Base-by-base conservation (phyloP, 2,888 invertebrate species). In the Carpatolechia fugitivella region DNA sequence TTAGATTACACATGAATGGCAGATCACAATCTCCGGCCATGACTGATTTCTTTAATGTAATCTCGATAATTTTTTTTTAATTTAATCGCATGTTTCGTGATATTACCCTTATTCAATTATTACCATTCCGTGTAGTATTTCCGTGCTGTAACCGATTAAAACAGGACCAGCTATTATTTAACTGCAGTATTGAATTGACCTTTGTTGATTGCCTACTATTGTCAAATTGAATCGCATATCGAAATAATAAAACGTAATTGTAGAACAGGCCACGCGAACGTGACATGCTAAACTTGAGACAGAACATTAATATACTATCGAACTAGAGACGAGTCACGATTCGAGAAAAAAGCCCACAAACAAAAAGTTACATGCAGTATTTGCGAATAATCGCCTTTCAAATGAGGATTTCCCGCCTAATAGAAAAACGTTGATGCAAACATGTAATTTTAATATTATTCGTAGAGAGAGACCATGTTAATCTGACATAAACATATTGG, bases 91-190 rank as follows among this genome's bases (percentile, higher is more conserved):
- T 46, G 52, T 60, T 52, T 54, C 59, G 29, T n/a, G 5, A 7
- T 20, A 44, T 24, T 18, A 35, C 35, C 11, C 29, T 33, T 31
- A 53, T 52, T 40, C 33, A 5, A 10, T 49, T 50, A 53, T 52
- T 40, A 48, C 50, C 55, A 61, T 65, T 62, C 61, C 64, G 55
- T 50, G 60, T 61, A 59, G 50, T 55, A 57, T 65, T 69, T 66
- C 66, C 69, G 70, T 69, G 68, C 66, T 46, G 59, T 60, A 63
- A 69, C 59, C 66, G 57, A 68, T 66, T 67, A 59, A 60, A 58
- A 47, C 60, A 58, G 58, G 59, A 62, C 60, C 54, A 47, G 46
- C 59, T 56, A 60, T 66, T 64, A 61, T 62, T 59, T 56, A 56
- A 58, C 58, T 54, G 58, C 60, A 35, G 20, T 44, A 44, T 20